Percentiles rank a stretch among this genome's conserved stretches.
phyloP scores from a whole-genome alignment of 2,113 vertebrate species.

The Cryptotis parvus region DNA sequence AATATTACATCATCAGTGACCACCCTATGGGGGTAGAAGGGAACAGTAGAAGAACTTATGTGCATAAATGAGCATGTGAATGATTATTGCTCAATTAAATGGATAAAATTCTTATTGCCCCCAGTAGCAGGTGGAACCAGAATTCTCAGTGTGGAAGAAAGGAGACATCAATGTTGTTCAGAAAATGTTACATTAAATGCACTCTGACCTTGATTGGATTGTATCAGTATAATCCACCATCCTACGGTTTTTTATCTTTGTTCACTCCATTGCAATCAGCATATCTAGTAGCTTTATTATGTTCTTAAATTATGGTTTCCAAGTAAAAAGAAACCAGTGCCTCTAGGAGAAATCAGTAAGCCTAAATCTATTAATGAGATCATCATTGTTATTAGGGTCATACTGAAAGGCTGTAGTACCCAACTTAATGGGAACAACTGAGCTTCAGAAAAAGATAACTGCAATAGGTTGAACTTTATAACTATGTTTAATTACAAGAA shows the following conservation, averaged over 20 bases:
- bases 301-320: not conserved
- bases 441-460: not conserved
- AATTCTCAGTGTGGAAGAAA: not conserved
- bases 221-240: not conserved
- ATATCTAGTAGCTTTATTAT: not conserved
- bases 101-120: not conserved
- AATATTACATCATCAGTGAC: not conserved
- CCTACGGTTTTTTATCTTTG: not conserved
- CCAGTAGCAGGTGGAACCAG: not conserved
- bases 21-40: not conserved
- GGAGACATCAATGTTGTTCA: not conserved
- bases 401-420: not conserved
- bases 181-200: not conserved
- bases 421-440: not conserved
- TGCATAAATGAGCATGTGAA: not conserved
- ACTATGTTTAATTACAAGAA: not conserved
- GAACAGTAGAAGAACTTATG: not conserved
- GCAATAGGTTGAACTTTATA: not conserved
- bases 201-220: not conserved
- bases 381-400: not conserved
- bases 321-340: not conserved
- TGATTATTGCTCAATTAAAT: too few species aligned
- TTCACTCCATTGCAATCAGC: not conserved
- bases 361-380: not conserved
- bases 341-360: not conserved